A percentile compares a stretch with the other conserved stretches of the same genome.
phyloP scores from a whole-genome alignment of 2,888 invertebrate species.

The Chrysomela aeneicollis region DNA sequence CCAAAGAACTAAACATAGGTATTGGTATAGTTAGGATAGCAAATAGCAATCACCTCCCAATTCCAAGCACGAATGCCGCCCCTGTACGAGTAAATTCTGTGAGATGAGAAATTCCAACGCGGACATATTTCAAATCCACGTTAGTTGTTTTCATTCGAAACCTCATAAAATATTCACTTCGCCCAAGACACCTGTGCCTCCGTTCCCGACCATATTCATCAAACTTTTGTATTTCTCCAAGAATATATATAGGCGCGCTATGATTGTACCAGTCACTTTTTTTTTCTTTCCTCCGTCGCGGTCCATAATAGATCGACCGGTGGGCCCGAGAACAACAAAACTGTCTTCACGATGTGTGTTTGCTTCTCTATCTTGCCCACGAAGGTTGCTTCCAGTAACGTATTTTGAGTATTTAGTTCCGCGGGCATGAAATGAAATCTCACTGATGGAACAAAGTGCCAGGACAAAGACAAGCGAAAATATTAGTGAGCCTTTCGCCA shows the following conservation, averaged over 20 bases:
- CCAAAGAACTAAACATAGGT: too few relatives aligned
- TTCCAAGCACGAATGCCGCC: too few relatives aligned
- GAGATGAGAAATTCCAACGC: constrained; percentile 46
- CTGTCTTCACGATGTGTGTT: constrained; percentile 25
- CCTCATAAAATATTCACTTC: constrained; percentile 27
- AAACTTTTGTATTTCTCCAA: constrained; percentile 56
- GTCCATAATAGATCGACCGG: constrained; percentile 37
- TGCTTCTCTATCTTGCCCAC: constrained; percentile 32
- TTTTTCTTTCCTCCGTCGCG: constrained; percentile 44
- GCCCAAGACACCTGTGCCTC: constrained; percentile 55
- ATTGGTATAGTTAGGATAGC: too few relatives aligned
- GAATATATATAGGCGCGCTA: constrained; percentile 50
- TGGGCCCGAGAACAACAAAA: constrained; percentile 29
- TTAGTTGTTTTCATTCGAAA: constrained; percentile 18
- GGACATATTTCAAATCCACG: constrained; percentile 45
- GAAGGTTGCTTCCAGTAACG: constrained; percentile 5
- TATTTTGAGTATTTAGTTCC: background rate
- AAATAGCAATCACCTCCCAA: too few relatives aligned
- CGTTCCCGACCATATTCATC: constrained; percentile 56
- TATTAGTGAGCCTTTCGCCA: too few relatives aligned
- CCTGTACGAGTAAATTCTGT: too few relatives aligned
- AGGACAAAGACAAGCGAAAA: too few relatives aligned
- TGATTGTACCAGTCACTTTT: constrained; percentile 47
- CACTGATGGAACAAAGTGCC: too few relatives aligned
- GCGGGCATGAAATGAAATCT: too few relatives aligned